A percentile compares a stretch with the other conserved stretches of the same genome.
phyloP scores from a whole-genome alignment of 2,797 vertebrate species.

The Mallotus villosus region DNA sequence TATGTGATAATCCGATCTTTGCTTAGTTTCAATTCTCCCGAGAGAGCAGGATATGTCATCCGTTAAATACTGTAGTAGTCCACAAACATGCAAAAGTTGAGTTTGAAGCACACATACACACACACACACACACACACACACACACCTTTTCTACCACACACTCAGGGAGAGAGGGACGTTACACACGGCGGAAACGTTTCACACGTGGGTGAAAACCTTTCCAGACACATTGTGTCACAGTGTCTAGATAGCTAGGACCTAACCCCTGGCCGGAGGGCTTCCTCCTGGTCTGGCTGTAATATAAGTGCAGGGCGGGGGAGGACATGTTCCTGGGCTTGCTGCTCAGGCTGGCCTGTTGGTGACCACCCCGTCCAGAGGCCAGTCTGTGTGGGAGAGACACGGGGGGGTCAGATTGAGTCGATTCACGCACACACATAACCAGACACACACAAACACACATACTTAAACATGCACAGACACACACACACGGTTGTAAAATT shows the following conservation, averaged over 20 bases:
- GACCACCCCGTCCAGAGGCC: conserved; percentile 70
- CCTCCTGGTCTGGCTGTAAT: conserved; percentile 73
- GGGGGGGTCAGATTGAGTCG: not conserved
- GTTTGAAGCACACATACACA: not conserved
- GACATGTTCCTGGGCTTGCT: conserved; percentile 68
- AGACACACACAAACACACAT: conserved; percentile 14
- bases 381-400: conserved; percentile 63
- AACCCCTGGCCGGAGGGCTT: conserved; percentile 66
- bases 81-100: conserved; percentile 14
- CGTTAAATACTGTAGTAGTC: not conserved
- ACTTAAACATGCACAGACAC: not conserved
- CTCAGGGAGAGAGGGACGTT: not conserved
- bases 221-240: not conserved
- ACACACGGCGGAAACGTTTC: not conserved
- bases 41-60: not conserved
- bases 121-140: not conserved
- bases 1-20: not conserved
- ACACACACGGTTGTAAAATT: not conserved
- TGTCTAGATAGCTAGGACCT: conserved; percentile 15
- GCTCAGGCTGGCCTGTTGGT: conserved; percentile 57
- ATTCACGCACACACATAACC: conserved; percentile 14
- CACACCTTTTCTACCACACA: not conserved
- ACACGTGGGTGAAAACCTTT: not conserved
- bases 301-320: conserved; percentile 71
- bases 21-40: not conserved